A percentile compares a stretch with the other conserved stretches of the same genome.
These are phyloP conservation scores for Drosophila rubida DNA, from an alignment of 2,888 invertebrate species.

Conservation along the genomic window DNA sequence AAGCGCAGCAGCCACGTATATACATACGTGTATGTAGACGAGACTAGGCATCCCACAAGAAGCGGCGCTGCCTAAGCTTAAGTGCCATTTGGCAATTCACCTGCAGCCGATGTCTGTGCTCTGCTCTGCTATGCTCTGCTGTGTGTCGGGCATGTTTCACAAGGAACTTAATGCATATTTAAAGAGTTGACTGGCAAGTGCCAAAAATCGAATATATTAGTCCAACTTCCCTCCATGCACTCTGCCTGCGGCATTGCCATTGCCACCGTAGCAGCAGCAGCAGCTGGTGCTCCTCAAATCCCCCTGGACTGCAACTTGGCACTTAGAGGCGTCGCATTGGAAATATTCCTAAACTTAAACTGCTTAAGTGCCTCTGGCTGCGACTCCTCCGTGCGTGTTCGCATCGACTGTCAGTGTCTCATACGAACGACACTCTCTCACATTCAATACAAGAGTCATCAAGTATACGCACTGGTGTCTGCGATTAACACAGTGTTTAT, in stretches of 20 bases:
- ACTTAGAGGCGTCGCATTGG: slow-evolving; percentile 43
- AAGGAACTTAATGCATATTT: slow-evolving; percentile 78
- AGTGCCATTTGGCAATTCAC: slow-evolving; percentile 73
- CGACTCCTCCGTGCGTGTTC: not conserved
- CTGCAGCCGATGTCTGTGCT: slow-evolving; percentile 35
- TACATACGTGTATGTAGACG: slow-evolving; percentile 14
- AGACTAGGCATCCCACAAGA: slow-evolving; percentile 17
- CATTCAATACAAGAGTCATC: not conserved
- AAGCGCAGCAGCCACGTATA: not conserved
- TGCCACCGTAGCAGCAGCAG: slow-evolving; percentile 30
- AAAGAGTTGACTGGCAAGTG: slow-evolving; percentile 77
- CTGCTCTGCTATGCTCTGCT: slow-evolving; percentile 19
- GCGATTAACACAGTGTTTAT: too few species aligned
- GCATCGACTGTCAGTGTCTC: not conserved
- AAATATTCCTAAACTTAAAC: slow-evolving; percentile 27
- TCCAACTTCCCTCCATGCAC: slow-evolving; percentile 19
- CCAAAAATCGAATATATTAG: slow-evolving; percentile 77
- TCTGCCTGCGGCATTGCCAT: slow-evolving; percentile 25
- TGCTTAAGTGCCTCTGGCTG: slow-evolving; percentile 39
- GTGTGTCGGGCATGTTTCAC: slow-evolving; percentile 51
- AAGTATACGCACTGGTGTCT: too few species aligned
- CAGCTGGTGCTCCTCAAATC: slow-evolving; percentile 1
- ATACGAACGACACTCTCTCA: not conserved
- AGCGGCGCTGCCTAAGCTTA: slow-evolving; percentile 69
- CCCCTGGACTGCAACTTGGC: slow-evolving; percentile 43